These are phyloP conservation scores for Nasonia longicornis DNA, from an alignment of 1,140 invertebrate genomes.

Conservation along the genomic window DNA sequence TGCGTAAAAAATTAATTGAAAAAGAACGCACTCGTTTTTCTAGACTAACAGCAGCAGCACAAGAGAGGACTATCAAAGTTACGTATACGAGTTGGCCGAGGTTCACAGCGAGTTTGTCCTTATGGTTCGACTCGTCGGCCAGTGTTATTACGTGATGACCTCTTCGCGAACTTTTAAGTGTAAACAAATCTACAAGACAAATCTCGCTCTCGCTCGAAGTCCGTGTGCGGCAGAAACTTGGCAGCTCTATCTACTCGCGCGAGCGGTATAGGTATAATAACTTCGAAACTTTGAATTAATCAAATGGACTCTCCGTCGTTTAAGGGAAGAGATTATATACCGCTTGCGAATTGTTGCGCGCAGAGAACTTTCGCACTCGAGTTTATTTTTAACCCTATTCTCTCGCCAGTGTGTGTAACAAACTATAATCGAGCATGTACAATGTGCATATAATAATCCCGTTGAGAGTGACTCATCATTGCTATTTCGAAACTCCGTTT, in stretches of 20 bases:
- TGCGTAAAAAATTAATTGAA: neutral
- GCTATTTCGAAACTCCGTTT: no score
- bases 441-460: no score
- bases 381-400: neutral
- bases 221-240: neutral
- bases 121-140: neutral
- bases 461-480: no score
- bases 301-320: neutral
- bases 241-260: neutral
- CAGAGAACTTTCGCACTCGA: neutral
- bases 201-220: neutral
- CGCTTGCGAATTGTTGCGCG: neutral
- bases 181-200: slow-evolving; percentile 33
- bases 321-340: neutral
- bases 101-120: slow-evolving; percentile 11
- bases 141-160: slow-evolving; percentile 29
- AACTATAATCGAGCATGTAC: neutral
- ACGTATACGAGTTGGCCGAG: no score
- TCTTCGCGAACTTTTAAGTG: slow-evolving; percentile 28
- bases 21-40: no score
- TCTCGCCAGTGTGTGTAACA: neutral
- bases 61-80: no score
- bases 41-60: no score
- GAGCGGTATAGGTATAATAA: no score
- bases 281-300: neutral